Evolutionary conservation across 2,888 invertebrate genomes (phyloP), one percentile per base, ranked within the genome.

Genomic region (Gari tellinella): DNA sequence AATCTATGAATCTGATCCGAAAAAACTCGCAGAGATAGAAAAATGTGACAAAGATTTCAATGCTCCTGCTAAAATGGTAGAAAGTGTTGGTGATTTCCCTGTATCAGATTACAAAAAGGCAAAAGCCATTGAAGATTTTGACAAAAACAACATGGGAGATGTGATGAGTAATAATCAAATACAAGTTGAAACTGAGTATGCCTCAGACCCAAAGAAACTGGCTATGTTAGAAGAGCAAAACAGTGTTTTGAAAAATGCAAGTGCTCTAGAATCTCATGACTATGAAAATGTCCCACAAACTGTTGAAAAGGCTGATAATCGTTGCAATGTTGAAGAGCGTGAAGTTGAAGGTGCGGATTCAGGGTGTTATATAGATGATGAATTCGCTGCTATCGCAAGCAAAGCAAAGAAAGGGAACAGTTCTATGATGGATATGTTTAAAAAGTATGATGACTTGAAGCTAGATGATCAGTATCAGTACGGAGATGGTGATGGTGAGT

Each of bases 21-120:
- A 80, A 31, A 85, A 85, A 61, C 69, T 83, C 23, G 74, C 74
- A 8, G 75, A 70, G 43, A 65, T 82, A 23, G 73, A 73, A 38
- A 64, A 69, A 48, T 76, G 74, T 73, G 83, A 81, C 26, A 37
- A 60, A 8, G 64, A 65, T 2, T 46, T 48, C 14, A 48, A 15
- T 31, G 31, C 31, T 17, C 21, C 21, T 7, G 14, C 7, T 3
- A 14, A 48, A 21, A 19, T 4, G 10, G 52, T 19, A 10, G 23
- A 52, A 26, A 37, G 31, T 15, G 15, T 4, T 5, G 17, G 7
- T 31, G 19, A 31, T 15, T 52, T 26, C 7, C 52, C 14, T 26
- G n/a, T 14, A 31, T 55, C 55, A 31, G 53, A 63, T 45, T 31
- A 26, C 8, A 45, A 55, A 41, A 63, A 63, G 40, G 53, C 21